Base-by-base conservation (phyloP, 2,888 invertebrate species). In the Harpagoxenus sublaevis region DNA sequence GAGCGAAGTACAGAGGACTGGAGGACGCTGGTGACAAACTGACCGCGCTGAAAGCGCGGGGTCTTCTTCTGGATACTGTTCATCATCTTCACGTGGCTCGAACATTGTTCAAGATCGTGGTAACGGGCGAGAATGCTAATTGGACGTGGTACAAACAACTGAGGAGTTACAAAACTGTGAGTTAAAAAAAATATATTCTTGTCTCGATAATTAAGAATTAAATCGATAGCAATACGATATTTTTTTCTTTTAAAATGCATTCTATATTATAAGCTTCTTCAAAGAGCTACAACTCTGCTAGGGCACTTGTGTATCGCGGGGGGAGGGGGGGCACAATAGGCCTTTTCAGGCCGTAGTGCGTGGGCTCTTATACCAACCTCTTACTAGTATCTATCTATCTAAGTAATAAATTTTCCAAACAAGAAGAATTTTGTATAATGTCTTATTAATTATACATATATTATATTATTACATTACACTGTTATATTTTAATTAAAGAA, bases 71-170 rank as follows among this genome's bases (percentile, higher is more conserved):
- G 92, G 99, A 99, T 94, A 97, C 98, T 28, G 98, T 99, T 87
- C 98, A 99, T 96, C 98, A 98, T 94, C 97, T 98, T 86, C 96
- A 97, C 83, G 97, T 99, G 39, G 96, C 99, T 57, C 97, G 97
- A 92, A 96, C 97, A 90, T 96, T 99, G 77, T 96, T 98, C 85
- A 96, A 96, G 68, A 91, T 90, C 0, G 63, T 92, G 0, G 83
- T 88, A 3, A 90, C 90, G 48, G 90, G 92, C 4, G 93, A 93
- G 51, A 92, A 91, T 45, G 89, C 93, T 0, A 87, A 85, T 4
- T 99, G 99, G 99, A 96, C 96, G 71, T 99, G 99, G 99, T 98
- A 98, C 95, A 98, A 98, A 95, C 99, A 99, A 94, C 96, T 99
- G 68, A 97, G 98, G 97, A 93, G 92, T 75, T 95, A 95, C 55